Base-by-base conservation (phyloP, 2,113 vertebrate genomes). In the Psittacula cyanocephala region DNA sequence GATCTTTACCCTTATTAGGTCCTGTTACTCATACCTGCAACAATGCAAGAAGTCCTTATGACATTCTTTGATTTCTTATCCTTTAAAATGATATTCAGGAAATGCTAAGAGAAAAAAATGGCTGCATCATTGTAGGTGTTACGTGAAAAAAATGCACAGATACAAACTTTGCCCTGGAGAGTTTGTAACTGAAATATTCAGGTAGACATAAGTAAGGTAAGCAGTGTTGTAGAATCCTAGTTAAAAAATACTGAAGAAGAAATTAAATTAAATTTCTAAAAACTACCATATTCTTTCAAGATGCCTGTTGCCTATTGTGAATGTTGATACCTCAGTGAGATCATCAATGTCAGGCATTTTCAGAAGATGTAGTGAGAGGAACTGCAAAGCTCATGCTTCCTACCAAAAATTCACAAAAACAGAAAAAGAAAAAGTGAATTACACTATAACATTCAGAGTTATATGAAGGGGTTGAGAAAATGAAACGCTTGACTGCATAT, bases 51-150 rank as follows among this genome's bases (percentile, higher is more conserved):
- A 74, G 0, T 65, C 7, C 9, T 80, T 63, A 53, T n/a, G 8
- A 17, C 5, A 39, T 49, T 24, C 17, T 35, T 49, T 0, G 0
- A 53, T 55, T 85, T 91, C 18, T 64, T 49, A 20, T n/a, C 4
- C 7, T 72, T 87, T 46, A 28, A 49, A 81, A 65, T 69, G 28
- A 43, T 33, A 24, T 60, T 89, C 33, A 68, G n/a, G n/a, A 89
- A 90, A 63, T 49, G 3, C 11, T 86, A 69, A 63, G 47, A 72
- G 11, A 43, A 86, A 71, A 10, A 16, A 28, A 28, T 8, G 2
- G 10, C 18, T 68, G 12, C 22, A 17, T 52, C 25, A 35, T 29
- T 7, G 3, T 44, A 49, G 1, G 1, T 29, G 10, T 11, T 41
- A 4, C 15, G 63, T 24, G 57, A 59, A n/a, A 79, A 81, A 84